Evolutionary conservation across 2,888 invertebrate genomes (phyloP).

Genomic region (Eupithecia vulgata): DNA sequence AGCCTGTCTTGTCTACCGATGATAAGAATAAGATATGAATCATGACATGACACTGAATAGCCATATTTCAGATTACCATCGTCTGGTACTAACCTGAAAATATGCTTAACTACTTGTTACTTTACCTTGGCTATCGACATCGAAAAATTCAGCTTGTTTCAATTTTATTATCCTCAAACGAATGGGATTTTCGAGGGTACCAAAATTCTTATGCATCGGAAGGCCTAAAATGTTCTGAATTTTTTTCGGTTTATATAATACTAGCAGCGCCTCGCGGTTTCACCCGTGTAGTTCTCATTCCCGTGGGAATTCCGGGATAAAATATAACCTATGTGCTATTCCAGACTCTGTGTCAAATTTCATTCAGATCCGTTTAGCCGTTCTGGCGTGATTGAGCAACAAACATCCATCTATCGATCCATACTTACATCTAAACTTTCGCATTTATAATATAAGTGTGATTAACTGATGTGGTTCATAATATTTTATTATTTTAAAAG

Average conservation of each 20-base stretch:
- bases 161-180: not conserved
- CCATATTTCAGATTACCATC: not conserved
- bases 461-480: not conserved
- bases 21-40: constrained; percentile 7
- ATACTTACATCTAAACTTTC: no score
- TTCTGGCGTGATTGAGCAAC: no score
- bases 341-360: no score
- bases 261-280: no score
- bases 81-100: not conserved
- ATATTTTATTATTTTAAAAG: not conserved
- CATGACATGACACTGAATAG: not conserved
- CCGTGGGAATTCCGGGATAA: no score
- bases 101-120: not conserved
- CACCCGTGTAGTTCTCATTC: no score
- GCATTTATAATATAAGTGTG: no score
- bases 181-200: not conserved
- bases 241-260: no score
- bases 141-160: not conserved
- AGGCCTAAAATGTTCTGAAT: no score
- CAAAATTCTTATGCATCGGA: not conserved
- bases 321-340: no score
- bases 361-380: no score
- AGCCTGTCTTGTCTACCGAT: not conserved
- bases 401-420: no score
- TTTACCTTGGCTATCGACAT: not conserved